A percentile compares a stretch with the other conserved stretches of the same genome.
phyloP scores from a whole-genome alignment of 2,888 invertebrate genomes.

The Campoplex capitator region DNA sequence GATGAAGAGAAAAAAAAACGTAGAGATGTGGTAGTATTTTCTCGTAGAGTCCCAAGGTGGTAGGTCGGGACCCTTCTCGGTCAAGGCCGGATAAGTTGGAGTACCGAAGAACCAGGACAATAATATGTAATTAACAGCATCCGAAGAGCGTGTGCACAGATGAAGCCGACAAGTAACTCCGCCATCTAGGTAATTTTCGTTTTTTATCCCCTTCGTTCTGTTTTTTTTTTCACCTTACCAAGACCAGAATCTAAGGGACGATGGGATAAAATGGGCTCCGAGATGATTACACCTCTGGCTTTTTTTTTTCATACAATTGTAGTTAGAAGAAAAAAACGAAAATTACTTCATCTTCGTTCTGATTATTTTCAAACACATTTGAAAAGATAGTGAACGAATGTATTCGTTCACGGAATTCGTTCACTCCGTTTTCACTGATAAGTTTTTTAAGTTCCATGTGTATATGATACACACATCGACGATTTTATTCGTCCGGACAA shows the following conservation, averaged over 20 bases:
- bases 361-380: not conserved
- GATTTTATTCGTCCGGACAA: not conserved
- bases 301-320: not conserved
- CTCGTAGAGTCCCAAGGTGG: constrained; percentile 61
- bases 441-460: not conserved
- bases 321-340: not conserved
- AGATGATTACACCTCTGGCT: not conserved
- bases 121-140: constrained; percentile 66
- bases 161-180: constrained; percentile 44
- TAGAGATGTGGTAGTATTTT: not conserved
- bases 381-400: too few relatives aligned
- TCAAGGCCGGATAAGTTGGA: constrained; percentile 58
- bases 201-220: not conserved
- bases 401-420: not conserved
- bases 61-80: constrained; percentile 66
- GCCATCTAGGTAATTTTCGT: not conserved
- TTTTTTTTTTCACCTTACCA: not conserved
- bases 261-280: not conserved
- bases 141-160: constrained; percentile 36
- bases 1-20: not conserved
- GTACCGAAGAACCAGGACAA: constrained; percentile 50
- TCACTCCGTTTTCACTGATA: not conserved
- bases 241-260: not conserved
- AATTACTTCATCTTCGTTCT: not conserved
- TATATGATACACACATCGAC: not conserved